Conservation (phyloP, 2,888 invertebrate species). For the Amblyteles armatorius region DNA sequence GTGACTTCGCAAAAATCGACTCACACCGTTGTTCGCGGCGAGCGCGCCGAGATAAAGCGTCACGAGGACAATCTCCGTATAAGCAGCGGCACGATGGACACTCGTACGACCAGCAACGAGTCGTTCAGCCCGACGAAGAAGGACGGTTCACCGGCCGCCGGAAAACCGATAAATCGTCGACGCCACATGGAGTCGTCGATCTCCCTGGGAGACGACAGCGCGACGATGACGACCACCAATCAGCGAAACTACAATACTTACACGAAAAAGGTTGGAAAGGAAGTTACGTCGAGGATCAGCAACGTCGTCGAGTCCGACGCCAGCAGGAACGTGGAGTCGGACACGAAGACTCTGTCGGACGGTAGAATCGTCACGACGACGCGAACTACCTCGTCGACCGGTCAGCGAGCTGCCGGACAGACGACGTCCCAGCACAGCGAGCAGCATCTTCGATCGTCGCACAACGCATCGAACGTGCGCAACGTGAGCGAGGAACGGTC, state of each 20-base stretch:
- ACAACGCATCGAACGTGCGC: conserved; percentile 62
- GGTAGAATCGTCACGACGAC: conserved; percentile 86
- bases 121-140: conserved; percentile 86
- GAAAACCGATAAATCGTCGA: conserved; percentile 86
- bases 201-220: conserved; percentile 86
- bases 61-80: conserved; percentile 86
- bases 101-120: conserved; percentile 86
- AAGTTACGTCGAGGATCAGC: conserved; percentile 72
- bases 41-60: conserved; percentile 85
- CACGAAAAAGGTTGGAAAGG: conserved; percentile 82
- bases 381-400: conserved; percentile 84
- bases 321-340: conserved; percentile 73
- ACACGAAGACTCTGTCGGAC: conserved; percentile 85
- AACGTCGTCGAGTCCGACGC: conserved; percentile 69
- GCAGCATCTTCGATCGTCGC: conserved; percentile 63
- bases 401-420: conserved; percentile 74
- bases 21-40: conserved; percentile 85
- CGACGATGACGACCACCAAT: conserved; percentile 86
- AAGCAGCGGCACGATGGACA: conserved; percentile 86
- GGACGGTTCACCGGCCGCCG: conserved; percentile 84
- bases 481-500: conserved; percentile 71
- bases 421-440: conserved; percentile 55
- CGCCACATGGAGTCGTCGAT: conserved; percentile 90
- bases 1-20: conserved; percentile 84
- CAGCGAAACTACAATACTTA: conserved; percentile 87